A percentile compares a stretch with the other conserved stretches of the same genome.
These are phyloP conservation scores for Microcebus ravelobensis DNA, from an alignment of 2,113 vertebrate species.

Conservation along the genomic window DNA sequence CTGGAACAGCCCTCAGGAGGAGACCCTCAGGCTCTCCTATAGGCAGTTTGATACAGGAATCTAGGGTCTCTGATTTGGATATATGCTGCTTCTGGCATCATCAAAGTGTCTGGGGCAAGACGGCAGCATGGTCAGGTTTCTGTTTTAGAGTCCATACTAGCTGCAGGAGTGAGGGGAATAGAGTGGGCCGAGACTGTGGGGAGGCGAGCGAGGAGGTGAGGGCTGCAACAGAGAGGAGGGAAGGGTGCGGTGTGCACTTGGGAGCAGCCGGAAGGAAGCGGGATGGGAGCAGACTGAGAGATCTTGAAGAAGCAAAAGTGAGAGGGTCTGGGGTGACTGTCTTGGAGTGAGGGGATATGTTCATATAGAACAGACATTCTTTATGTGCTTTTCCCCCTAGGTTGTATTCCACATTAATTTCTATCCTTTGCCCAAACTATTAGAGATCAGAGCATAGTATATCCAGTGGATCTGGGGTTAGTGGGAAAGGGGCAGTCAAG, in stretches of 20 bases:
- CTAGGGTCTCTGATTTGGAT: background rate
- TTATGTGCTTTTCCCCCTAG: background rate
- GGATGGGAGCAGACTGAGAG: background rate
- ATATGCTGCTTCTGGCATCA: background rate
- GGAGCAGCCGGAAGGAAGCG: rapidly evolving
- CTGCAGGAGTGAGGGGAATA: too few relatives aligned
- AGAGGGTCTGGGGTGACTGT: background rate
- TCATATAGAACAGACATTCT: background rate
- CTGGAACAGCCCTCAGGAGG: background rate
- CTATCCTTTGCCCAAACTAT: background rate
- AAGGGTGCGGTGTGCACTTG: rapidly evolving
- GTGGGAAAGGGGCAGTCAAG: background rate
- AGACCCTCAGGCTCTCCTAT: background rate
- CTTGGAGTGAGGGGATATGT: background rate
- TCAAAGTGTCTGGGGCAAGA: rapidly evolving
- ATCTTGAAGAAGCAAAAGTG: background rate
- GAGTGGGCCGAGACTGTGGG: background rate
- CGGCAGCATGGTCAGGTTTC: background rate
- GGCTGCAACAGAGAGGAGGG: background rate
- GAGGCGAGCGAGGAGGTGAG: background rate
- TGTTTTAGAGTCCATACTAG: background rate
- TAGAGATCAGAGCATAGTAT: background rate
- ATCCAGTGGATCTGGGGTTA: background rate
- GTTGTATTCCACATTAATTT: background rate
- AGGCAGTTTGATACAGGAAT: too few relatives aligned